A percentile compares a stretch with the other conserved stretches of the same genome.
phyloP scores from a whole-genome alignment of 64 coral and sea anemone genomes.

The Platygyra sinensis region DNA sequence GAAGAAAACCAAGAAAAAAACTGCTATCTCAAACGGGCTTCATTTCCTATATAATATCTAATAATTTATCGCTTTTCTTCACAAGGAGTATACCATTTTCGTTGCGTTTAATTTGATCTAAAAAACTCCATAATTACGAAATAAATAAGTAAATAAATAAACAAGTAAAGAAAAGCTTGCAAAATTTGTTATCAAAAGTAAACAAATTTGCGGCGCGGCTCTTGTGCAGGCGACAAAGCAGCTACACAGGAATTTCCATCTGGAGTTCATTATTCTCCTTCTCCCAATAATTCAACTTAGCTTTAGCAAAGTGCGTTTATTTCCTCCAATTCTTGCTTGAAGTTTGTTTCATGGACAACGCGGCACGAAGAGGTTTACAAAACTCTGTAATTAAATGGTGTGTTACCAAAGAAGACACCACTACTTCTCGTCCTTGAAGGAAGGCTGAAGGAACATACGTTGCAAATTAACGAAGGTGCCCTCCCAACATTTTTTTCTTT shows the following conservation, averaged over 20 bases:
- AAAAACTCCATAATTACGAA: slow-evolving; percentile 1
- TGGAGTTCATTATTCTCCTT: background rate
- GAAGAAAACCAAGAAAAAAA: background rate
- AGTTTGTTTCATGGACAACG: background rate
- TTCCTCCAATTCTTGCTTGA: background rate
- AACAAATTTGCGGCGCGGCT: slow-evolving; percentile 39
- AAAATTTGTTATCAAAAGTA: slow-evolving; percentile 57
- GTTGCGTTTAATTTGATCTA: background rate
- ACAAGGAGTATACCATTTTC: background rate
- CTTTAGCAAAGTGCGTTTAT: background rate
- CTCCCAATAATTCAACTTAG: background rate
- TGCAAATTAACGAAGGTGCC: background rate
- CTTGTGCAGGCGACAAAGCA: background rate
- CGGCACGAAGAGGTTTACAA: slow-evolving; percentile 5
- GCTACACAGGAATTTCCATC: background rate
- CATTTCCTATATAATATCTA: background rate
- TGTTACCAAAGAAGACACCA: slow-evolving; percentile 20
- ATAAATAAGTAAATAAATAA: slow-evolving; percentile 33
- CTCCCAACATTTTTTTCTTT: background rate
- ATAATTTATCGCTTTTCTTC: background rate
- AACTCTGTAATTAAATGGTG: slow-evolving; percentile 22
- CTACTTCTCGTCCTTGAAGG: background rate
- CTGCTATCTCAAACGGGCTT: background rate
- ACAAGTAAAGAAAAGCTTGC: background rate
- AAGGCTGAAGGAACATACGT: background rate